Evolutionary conservation across 1,140 invertebrate genomes (phyloP), one percentile per base, ranked within the genome.

Genomic region (Dinoponera quadriceps): DNA sequence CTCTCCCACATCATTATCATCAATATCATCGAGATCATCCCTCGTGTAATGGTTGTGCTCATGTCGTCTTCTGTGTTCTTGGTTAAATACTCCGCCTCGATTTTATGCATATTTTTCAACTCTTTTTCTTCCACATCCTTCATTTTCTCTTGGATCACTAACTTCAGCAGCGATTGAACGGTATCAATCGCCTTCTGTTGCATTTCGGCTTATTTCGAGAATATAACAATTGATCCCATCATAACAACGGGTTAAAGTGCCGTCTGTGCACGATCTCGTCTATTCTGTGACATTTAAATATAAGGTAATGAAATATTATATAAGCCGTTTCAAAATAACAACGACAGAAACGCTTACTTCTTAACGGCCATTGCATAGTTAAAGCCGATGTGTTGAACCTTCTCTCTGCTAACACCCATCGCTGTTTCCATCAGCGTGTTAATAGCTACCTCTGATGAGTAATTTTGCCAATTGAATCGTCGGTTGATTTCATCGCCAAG

Each of bases 21-120:
- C 96, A 84, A 96, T 95, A 18, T 96, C 96, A 86, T 97, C 96
- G 16, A 97, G 93, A 93, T 97, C 96, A 85, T 97, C 96, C 16
- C 95, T 95, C 0, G 96, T 91, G 49, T 94, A 94, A 73, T 91
- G 83, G 54, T 7, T 1, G 16, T 94, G 85, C 95, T 96, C 87
- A 95, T 95, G n/a, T n/a, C n/a, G n/a, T n/a, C n/a, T n/a, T n/a
- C n/a, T n/a, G n/a, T n/a, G 18, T 65, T 3, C 29, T 80, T 49
- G 1, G 25, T 18, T 14, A 1, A 4, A 18, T 38, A 14, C 83
- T 91, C 57, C 27, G 68, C n/a, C n/a, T 16, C 25, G 59, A 0
- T 85, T n/a, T 29, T n/a, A n/a, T n/a, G n/a, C n/a, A n/a, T n/a
- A n/a, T n/a, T n/a, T n/a, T n/a, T n/a, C n/a, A n/a, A n/a, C 62